phyloP scores from a whole-genome alignment of 1,140 invertebrate genomes.

The Scaptomyza pallida region DNA sequence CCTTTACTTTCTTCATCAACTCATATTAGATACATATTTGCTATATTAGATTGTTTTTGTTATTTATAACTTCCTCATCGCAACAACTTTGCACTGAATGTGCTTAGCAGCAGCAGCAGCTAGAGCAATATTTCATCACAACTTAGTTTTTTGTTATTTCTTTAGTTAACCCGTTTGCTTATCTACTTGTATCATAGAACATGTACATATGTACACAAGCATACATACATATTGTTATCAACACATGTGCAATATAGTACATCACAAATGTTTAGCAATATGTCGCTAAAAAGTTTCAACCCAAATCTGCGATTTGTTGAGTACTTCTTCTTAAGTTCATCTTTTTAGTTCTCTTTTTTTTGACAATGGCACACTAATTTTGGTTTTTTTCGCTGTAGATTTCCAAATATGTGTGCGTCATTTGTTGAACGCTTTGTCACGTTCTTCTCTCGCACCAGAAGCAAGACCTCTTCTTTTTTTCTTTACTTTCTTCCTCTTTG shows the following conservation, averaged over 20 bases:
- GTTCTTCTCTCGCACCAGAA: slow-evolving; percentile 41
- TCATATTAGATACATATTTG: too few species aligned
- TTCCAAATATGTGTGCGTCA: slow-evolving; percentile 40
- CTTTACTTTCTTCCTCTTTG: slow-evolving; percentile 29
- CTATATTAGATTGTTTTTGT: background rate
- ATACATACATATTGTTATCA: background rate
- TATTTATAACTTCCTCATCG: slow-evolving; percentile 1
- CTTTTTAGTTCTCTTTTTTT: slow-evolving; percentile 47
- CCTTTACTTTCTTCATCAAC: too few species aligned
- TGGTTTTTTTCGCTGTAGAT: slow-evolving; percentile 40
- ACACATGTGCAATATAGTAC: slow-evolving; percentile 46
- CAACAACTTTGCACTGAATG: slow-evolving; percentile 6
- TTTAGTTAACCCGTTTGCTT: slow-evolving; percentile 22
- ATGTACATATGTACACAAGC: too few species aligned
- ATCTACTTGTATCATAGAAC: slow-evolving; percentile 20
- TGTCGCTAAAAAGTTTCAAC: slow-evolving; percentile 75
- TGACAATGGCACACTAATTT: slow-evolving; percentile 73
- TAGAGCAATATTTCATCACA: slow-evolving; percentile 22
- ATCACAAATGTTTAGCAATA: slow-evolving; percentile 81
- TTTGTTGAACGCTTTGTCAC: slow-evolving; percentile 39
- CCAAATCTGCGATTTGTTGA: slow-evolving; percentile 9
- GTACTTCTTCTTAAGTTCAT: slow-evolving; percentile 31
- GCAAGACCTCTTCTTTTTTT: slow-evolving; percentile 19
- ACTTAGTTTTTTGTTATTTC: slow-evolving; percentile 15
- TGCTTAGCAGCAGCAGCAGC: background rate